Conservation (phyloP, 2,888 invertebrate genomes). For the Tineola bisselliella region DNA sequence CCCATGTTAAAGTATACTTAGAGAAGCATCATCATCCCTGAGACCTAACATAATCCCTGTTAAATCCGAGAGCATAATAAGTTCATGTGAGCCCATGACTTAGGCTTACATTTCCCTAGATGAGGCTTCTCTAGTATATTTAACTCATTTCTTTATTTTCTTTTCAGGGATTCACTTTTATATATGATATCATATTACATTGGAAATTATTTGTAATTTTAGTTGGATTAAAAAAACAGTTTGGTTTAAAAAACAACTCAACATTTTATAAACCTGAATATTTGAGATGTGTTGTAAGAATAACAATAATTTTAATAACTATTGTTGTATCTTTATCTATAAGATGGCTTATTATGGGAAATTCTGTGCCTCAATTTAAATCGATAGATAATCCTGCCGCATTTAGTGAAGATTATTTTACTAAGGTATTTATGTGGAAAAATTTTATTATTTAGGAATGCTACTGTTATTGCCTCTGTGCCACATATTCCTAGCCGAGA, state of each 20-base stretch:
- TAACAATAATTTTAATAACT: slow-evolving; percentile 51
- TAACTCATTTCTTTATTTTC: too few species aligned
- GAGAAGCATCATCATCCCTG: too few species aligned
- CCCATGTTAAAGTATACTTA: too few species aligned
- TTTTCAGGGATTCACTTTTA: slow-evolving; percentile 71
- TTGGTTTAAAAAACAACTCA: not conserved
- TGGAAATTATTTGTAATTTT: slow-evolving; percentile 21
- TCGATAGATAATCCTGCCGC: slow-evolving; percentile 92
- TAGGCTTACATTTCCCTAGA: too few species aligned
- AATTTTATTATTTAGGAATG: too few species aligned
- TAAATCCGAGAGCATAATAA: too few species aligned
- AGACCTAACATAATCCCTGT: too few species aligned
- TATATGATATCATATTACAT: slow-evolving; percentile 71
- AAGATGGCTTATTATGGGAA: slow-evolving; percentile 83
- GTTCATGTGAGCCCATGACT: too few species aligned
- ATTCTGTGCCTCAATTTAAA: slow-evolving; percentile 82
- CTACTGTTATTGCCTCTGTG: too few species aligned
- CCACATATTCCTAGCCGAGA: too few species aligned
- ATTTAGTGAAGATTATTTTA: slow-evolving; percentile 71
- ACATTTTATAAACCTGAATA: not conserved
- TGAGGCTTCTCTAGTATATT: too few species aligned
- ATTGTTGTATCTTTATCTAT: slow-evolving; percentile 67
- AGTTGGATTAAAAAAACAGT: not conserved
- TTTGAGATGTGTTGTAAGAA: slow-evolving; percentile 36
- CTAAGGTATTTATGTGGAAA: slow-evolving; percentile 65